Conservation (phyloP, 1,140 invertebrate species). For the Diuraphis noxia region DNA sequence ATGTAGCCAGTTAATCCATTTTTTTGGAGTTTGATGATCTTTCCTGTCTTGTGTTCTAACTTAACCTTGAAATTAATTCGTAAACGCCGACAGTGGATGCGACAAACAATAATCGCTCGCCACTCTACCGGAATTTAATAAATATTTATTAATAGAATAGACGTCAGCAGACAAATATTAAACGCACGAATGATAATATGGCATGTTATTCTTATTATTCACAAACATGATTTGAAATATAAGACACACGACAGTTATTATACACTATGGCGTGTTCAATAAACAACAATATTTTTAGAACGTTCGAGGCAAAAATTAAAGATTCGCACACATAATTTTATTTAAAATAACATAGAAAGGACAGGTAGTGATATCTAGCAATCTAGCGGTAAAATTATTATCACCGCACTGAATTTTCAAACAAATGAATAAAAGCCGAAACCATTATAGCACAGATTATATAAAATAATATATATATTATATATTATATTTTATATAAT, state of each 20-base stretch:
- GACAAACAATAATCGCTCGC: not conserved
- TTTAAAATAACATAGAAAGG: not conserved
- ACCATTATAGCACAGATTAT: no score
- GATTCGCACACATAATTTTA: not conserved
- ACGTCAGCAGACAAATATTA: not conserved
- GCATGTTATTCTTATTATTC: not conserved
- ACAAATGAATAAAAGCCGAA: no score
- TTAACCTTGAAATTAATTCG: no score
- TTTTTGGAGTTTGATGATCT: not conserved
- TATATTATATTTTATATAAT: no score
- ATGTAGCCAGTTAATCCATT: no score
- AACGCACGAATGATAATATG: not conserved
- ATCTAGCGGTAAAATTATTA: not conserved
- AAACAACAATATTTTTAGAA: not conserved
- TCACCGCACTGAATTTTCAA: not conserved
- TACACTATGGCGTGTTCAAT: not conserved
- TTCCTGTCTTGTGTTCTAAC: not conserved
- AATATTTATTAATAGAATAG: conserved; percentile 26
- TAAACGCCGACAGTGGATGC: not conserved
- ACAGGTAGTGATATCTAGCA: not conserved
- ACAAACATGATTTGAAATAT: not conserved
- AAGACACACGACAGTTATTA: not conserved
- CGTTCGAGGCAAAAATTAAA: not conserved
- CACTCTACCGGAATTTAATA: not conserved
- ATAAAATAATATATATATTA: no score